A percentile compares a stretch with the other conserved stretches of the same genome.
Conservation (phyloP, 2,113 vertebrate genomes). For the Eptesicus fuscus region DNA sequence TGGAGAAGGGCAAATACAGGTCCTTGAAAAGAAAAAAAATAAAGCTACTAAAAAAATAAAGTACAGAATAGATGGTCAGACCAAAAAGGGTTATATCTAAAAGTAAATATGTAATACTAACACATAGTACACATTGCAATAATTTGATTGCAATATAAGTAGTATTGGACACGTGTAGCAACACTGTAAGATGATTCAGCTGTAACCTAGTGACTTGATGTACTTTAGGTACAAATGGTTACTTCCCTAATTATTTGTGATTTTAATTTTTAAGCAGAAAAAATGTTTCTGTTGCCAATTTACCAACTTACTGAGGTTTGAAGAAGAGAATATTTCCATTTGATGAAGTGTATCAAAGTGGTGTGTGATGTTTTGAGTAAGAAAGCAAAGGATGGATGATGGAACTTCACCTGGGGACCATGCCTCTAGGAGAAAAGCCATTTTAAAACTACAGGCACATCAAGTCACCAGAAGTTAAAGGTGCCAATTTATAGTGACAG, state of each 20-base stretch:
- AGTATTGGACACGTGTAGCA: not conserved
- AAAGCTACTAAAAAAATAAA: not conserved
- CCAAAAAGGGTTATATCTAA: not conserved
- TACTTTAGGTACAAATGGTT: not conserved
- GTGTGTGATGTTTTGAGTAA: not conserved
- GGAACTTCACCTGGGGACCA: not conserved
- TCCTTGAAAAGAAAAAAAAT: not conserved
- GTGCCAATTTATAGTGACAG: not conserved
- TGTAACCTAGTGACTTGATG: not conserved
- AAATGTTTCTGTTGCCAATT: not conserved
- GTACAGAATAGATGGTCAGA: not conserved
- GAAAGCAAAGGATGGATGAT: not conserved
- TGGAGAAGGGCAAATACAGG: not conserved
- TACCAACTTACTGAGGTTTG: slow-evolving; percentile 5
- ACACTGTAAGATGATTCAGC: not conserved
- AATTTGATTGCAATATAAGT: not conserved
- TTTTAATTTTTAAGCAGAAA: slow-evolving; percentile 27
- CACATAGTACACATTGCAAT: not conserved
- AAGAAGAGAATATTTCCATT: slow-evolving; percentile 25
- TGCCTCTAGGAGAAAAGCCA: not conserved
- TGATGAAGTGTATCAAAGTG: not conserved
- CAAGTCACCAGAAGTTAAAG: not conserved
- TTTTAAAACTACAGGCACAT: not conserved
- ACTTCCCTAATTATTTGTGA: not conserved
- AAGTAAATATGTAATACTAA: not conserved